phyloP scores from a whole-genome alignment of 2,113 vertebrate genomes.

The Pandion haliaetus region DNA sequence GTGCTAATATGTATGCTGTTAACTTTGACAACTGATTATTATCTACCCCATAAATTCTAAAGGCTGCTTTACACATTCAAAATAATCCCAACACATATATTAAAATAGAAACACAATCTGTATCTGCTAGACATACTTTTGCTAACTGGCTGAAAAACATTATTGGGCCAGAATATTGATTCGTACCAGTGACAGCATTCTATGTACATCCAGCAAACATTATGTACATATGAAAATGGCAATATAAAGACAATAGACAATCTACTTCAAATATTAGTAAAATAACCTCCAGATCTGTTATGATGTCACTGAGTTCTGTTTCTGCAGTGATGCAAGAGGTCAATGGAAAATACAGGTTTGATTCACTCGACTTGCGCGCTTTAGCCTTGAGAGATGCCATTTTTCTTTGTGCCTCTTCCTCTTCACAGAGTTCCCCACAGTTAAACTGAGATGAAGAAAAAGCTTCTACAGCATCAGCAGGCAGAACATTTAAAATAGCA shows the following conservation, averaged over 20 bases:
- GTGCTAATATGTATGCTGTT: not conserved
- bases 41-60: not conserved
- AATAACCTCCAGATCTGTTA: conserved; percentile 89
- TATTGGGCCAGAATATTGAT: not conserved
- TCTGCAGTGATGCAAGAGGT: conserved; percentile 90
- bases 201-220: not conserved
- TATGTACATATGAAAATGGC: not conserved
- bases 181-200: not conserved
- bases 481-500: conserved; percentile 74
- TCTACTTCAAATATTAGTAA: not conserved
- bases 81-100: not conserved
- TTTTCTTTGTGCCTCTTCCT: conserved; percentile 83
- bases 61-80: not conserved
- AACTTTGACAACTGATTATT: not conserved
- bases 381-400: conserved; percentile 80
- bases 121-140: not conserved
- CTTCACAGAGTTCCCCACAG: conserved; percentile 65
- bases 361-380: conserved; percentile 49
- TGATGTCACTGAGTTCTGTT: conserved; percentile 87
- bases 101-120: not conserved
- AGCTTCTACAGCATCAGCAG: conserved; percentile 74
- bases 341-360: conserved; percentile 83
- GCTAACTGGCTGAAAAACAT: not conserved
- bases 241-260: not conserved
- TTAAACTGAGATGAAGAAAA: conserved; percentile 55